These are phyloP conservation scores for Ciconia maguari DNA, from an alignment of 2,113 vertebrate species.

Conservation along the genomic window DNA sequence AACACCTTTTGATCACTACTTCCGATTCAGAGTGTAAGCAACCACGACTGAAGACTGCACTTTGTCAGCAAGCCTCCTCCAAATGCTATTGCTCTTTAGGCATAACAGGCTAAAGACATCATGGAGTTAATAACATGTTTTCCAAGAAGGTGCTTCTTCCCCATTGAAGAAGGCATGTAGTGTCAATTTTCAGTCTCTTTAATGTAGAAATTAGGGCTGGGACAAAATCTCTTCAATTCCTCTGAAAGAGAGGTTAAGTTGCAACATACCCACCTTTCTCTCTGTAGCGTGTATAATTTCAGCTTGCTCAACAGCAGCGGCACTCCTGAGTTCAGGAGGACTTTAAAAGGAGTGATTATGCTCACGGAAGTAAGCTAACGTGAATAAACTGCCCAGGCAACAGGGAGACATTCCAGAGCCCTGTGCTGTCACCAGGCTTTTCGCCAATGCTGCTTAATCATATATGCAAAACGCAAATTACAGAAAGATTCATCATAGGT, in stretches of 20 bases:
- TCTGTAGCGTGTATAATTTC: constrained; percentile 42
- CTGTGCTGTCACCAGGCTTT: constrained; percentile 44
- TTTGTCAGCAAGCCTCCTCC: constrained; percentile 9
- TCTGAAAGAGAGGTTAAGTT: neutral
- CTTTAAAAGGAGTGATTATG: constrained; percentile 62
- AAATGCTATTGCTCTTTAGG: neutral
- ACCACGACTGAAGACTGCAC: neutral
- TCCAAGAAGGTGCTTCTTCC: neutral
- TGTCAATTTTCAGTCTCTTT: constrained; percentile 12
- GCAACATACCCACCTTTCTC: constrained; percentile 16
- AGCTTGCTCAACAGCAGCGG: constrained; percentile 29
- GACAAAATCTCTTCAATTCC: neutral
- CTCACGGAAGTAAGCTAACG: constrained; percentile 20
- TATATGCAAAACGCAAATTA: constrained; percentile 6
- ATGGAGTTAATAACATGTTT: neutral
- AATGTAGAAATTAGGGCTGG: constrained; percentile 1
- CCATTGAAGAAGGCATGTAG: neutral
- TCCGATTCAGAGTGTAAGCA: neutral
- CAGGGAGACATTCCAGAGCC: constrained; percentile 47
- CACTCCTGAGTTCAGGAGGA: constrained; percentile 38
- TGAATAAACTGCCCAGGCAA: constrained; percentile 56
- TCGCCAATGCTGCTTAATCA: constrained; percentile 16
- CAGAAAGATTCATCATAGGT: neutral
- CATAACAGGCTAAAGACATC: neutral
- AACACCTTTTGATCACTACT: neutral